Evolutionary conservation across 2,888 invertebrate genomes (phyloP).

Genomic region (Hybos culiciformis): DNA sequence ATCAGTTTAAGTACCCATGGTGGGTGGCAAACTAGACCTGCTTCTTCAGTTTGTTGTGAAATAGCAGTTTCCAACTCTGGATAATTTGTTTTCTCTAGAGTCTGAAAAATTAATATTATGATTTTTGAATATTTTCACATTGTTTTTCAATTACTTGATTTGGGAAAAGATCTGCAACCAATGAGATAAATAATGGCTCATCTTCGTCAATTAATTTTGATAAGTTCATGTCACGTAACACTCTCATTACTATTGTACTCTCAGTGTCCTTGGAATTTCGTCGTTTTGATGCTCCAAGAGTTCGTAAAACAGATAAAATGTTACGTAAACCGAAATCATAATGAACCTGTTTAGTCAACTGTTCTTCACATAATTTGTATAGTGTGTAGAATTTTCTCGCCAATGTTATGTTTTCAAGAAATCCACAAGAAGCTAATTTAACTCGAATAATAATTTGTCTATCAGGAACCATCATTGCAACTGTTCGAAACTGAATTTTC

Average conservation of each 20-base stretch:
- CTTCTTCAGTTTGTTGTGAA: constrained; percentile 63
- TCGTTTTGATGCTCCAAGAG: constrained; percentile 83
- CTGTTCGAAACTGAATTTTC: constrained; percentile 94
- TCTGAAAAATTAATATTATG: constrained; percentile 22
- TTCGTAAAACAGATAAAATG: constrained; percentile 85
- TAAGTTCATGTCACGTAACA: constrained; percentile 93
- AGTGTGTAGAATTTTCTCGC: constrained; percentile 93
- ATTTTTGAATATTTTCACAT: not conserved
- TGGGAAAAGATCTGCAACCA: constrained; percentile 91
- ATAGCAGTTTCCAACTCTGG: constrained; percentile 82
- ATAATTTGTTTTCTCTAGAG: constrained; percentile 81
- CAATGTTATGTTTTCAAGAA: constrained; percentile 85
- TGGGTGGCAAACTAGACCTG: constrained; percentile 77
- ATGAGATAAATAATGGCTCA: constrained; percentile 91
- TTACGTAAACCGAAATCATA: constrained; percentile 95
- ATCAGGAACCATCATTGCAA: constrained; percentile 99
- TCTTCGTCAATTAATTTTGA: constrained; percentile 96
- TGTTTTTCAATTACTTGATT: constrained; percentile 46
- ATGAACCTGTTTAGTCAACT: constrained; percentile 93
- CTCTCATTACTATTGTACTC: constrained; percentile 92
- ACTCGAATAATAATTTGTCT: constrained; percentile 93
- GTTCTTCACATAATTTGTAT: constrained; percentile 94
- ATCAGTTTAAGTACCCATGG: constrained; percentile 90
- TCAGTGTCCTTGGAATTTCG: constrained; percentile 85
- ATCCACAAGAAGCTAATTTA: constrained; percentile 90